These are phyloP conservation scores for Agrotis puta DNA, from an alignment of 2,888 invertebrate species.

Conservation along the genomic window DNA sequence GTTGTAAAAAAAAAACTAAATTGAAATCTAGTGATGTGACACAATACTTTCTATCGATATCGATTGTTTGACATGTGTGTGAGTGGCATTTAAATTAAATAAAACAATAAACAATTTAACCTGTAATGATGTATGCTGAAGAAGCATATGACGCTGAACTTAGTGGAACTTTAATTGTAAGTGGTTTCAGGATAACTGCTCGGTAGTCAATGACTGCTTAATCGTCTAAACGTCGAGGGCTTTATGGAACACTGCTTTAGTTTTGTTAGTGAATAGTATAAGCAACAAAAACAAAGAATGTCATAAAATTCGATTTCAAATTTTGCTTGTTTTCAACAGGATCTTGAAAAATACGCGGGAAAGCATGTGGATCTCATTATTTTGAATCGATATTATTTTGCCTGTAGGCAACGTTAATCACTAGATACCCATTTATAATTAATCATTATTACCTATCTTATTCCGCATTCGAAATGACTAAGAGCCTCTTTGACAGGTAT, in stretches of 20 bases:
- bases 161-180: slow-evolving; percentile 78
- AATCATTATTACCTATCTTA: neutral
- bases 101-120: neutral
- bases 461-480: slow-evolving; percentile 7
- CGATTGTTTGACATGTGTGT: slow-evolving; percentile 16
- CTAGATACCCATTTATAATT: neutral
- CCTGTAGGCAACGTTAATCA: no score
- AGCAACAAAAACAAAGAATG: no score
- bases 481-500: neutral
- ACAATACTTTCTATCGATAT: slow-evolving; percentile 7
- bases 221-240: neutral
- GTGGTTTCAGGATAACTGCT: slow-evolving; percentile 51
- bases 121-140: slow-evolving; percentile 77
- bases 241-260: neutral
- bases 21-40: slow-evolving; percentile 49
- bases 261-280: no score
- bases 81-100: neutral
- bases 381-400: no score
- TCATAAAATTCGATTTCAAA: no score
- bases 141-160: slow-evolving; percentile 82
- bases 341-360: no score
- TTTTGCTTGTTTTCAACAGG: no score
- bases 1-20: slow-evolving; percentile 1
- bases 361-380: no score
- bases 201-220: slow-evolving; percentile 13